Evolutionary conservation across 2,797 vertebrate genomes (phyloP), one percentile per base, ranked within the genome.

Genomic region (Poeciliopsis infans): DNA sequence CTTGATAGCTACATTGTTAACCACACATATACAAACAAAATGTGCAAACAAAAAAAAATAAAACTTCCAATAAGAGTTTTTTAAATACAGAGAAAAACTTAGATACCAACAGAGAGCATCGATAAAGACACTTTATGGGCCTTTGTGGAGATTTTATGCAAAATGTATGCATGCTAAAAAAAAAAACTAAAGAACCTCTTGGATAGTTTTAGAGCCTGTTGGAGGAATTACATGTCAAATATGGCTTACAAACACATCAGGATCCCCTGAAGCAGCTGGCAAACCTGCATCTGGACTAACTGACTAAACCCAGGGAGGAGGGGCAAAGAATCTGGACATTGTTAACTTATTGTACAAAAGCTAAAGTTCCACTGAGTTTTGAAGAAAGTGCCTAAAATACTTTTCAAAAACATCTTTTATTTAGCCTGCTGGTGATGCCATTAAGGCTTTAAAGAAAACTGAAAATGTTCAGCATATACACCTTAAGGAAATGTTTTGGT

Each of bases 181-280:
- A 72, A 47, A 49, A 18, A 49, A 7, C 1, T 1, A 10, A 53
- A 55, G 12, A 55, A 25, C 69, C 49, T 10, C 5, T 43, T 3
- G 20, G 53, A 69, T 53, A 53, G 53, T 76, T 28, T 43, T 51
- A 33, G 74, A 68, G 74, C 71, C 69, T 28, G 46, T 61, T 68
- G 75, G 66, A 77, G 36, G 71, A 46, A 74, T 45, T 72, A 8
- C 55, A 80, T 74, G 55, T 72, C 61, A 51, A 75, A 86, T 78
- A 55, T 76, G 55, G 39, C 36, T 57, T 43, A 28, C 53, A 69
- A 84, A 80, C 7, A 51, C 12, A n/a, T 80, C 25, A 4, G 49
- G 75, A 69, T 81, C 23, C 11, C 16, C 47, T 59, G 68, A 57
- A 82, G 41, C 39, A 72, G 64, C 57, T 75, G 45, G 39, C 47